A percentile compares a stretch with the other conserved stretches of the same genome.
These are phyloP conservation scores for Linurgus olivaceus DNA, from an alignment of 2,797 vertebrate genomes.

Conservation along the genomic window DNA sequence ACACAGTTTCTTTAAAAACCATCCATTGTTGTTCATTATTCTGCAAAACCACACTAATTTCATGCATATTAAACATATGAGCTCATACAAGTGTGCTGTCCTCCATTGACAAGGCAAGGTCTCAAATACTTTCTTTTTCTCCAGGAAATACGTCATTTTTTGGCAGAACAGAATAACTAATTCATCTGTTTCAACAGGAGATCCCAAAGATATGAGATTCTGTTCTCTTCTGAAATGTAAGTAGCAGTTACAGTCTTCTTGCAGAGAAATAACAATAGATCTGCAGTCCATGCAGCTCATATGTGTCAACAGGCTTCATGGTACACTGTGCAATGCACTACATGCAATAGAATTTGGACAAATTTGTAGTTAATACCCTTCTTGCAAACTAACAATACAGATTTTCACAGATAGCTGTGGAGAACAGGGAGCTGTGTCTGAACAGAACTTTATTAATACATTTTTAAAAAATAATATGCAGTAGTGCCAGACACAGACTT, in stretches of 20 bases:
- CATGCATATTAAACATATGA: constrained; percentile 23
- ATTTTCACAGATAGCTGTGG: background rate
- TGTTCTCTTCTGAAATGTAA: background rate
- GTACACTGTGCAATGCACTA: background rate
- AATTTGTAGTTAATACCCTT: background rate
- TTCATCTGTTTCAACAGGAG: background rate
- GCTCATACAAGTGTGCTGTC: background rate
- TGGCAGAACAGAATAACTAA: background rate
- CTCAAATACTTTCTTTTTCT: constrained; percentile 24
- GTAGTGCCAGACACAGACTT: background rate
- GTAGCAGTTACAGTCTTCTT: background rate
- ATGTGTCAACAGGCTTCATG: background rate
- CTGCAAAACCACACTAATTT: constrained; percentile 26
- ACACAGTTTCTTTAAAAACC: constrained; percentile 43
- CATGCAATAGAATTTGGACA: background rate
- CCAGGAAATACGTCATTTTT: background rate
- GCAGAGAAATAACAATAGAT: background rate
- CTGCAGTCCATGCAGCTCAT: background rate
- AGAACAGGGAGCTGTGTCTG: background rate
- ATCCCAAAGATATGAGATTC: background rate
- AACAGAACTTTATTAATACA: background rate
- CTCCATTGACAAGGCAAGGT: constrained; percentile 22
- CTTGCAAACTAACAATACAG: background rate
- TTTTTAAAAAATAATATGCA: background rate
- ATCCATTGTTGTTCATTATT: background rate